Conservation (phyloP, 2,888 invertebrate genomes). For the Drosophila mimica region DNA sequence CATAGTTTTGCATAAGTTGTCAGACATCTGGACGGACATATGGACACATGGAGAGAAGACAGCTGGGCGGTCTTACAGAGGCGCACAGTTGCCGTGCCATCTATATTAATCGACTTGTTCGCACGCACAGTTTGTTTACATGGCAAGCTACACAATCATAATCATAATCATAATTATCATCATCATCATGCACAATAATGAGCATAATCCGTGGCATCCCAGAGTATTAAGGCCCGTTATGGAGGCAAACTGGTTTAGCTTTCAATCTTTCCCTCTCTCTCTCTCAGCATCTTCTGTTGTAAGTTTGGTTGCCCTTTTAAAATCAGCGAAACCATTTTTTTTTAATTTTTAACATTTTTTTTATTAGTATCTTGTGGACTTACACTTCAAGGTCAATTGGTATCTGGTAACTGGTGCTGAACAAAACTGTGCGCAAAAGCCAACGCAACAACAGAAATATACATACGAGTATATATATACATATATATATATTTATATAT, state of each 20-base stretch:
- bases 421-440: slow-evolving; percentile 41
- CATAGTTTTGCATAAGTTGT: slow-evolving; percentile 69
- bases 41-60: slow-evolving; percentile 24
- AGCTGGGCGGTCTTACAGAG: slow-evolving; percentile 52
- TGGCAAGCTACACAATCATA: slow-evolving; percentile 47
- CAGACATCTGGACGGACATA: slow-evolving; percentile 8
- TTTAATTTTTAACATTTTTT: neutral
- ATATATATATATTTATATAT: slow-evolving; percentile 12
- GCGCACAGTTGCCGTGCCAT: slow-evolving; percentile 16
- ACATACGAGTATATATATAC: slow-evolving; percentile 17
- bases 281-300: slow-evolving; percentile 10
- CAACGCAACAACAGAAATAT: slow-evolving; percentile 21
- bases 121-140: slow-evolving; percentile 72
- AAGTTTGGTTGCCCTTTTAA: slow-evolving; percentile 62
- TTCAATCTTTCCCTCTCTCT: slow-evolving; percentile 23
- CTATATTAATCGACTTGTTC: slow-evolving; percentile 72
- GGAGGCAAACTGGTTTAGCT: slow-evolving; percentile 51
- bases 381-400: slow-evolving; percentile 69
- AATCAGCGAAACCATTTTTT: slow-evolving; percentile 23
- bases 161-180: slow-evolving; percentile 4
- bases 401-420: slow-evolving; percentile 44
- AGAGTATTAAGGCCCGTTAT: slow-evolving; percentile 54
- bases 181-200: slow-evolving; percentile 17
- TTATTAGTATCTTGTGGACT: slow-evolving; percentile 36
- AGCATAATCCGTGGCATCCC: slow-evolving; percentile 22